Evolutionary conservation across 2,113 vertebrate genomes (phyloP).

Genomic region (Eubucco bourcierii): DNA sequence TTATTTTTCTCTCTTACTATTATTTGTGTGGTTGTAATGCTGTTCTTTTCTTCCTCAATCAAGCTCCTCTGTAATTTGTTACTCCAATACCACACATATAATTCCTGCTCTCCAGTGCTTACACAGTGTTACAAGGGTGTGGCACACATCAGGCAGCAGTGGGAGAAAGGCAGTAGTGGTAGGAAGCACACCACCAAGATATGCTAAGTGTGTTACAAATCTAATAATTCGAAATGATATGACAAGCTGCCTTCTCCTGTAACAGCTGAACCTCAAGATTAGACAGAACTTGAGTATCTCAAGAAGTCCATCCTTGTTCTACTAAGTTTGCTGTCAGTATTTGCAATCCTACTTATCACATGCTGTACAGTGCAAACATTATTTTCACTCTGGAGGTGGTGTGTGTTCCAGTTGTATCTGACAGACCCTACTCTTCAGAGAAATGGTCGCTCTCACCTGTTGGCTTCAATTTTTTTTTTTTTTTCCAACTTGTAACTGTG

Average conservation of each 20-base stretch:
- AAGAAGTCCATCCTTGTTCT: background rate
- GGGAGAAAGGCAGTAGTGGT: background rate
- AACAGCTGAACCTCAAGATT: background rate
- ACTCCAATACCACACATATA: background rate
- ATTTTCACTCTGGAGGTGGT: background rate
- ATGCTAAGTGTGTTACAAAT: background rate
- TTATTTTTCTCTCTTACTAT: background rate
- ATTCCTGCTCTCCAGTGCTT: background rate
- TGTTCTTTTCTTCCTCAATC: background rate
- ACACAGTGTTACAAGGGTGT: background rate
- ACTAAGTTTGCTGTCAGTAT: background rate
- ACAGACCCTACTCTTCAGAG: background rate
- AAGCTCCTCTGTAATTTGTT: background rate
- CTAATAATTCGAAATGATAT: background rate
- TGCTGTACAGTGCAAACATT: background rate
- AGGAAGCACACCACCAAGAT: background rate
- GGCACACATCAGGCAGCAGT: background rate
- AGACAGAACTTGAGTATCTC: background rate
- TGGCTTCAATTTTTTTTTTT: background rate
- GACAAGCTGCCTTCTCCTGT: background rate
- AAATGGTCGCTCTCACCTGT: background rate
- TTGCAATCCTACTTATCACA: background rate
- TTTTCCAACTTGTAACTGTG: background rate
- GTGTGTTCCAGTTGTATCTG: background rate
- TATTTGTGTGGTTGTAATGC: background rate